phyloP scores from a whole-genome alignment of 1,140 invertebrate species.

The Vanessa atalanta region DNA sequence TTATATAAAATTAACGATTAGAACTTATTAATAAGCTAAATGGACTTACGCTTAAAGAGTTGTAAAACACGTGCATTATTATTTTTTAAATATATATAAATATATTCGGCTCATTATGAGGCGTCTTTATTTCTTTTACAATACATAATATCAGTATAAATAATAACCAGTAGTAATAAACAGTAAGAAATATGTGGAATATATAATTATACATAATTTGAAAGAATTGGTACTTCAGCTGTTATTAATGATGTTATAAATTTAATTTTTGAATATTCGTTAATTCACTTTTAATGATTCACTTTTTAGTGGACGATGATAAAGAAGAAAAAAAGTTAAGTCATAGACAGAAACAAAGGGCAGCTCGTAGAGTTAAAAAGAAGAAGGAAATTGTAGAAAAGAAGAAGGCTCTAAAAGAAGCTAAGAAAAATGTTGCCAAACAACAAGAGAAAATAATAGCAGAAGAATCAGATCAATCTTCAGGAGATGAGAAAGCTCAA shows the following conservation, averaged over 20 bases:
- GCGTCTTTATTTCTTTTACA: no score
- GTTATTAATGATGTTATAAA: no score
- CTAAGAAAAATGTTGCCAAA: slow-evolving; percentile 70
- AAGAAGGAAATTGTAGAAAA: slow-evolving; percentile 75
- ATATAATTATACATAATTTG: no score
- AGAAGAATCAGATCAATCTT: slow-evolving; percentile 49
- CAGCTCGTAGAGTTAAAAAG: slow-evolving; percentile 83
- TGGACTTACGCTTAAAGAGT: not conserved
- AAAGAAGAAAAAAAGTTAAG: slow-evolving; percentile 82
- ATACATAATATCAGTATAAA: no score
- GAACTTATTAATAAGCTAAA: no score
- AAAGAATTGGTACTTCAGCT: no score
- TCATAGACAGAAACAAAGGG: slow-evolving; percentile 86
- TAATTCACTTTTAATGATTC: no score
- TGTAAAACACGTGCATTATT: not conserved
- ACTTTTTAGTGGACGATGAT: slow-evolving; percentile 66
- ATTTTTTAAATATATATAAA: no score
- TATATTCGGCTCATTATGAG: no score
- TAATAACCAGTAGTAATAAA: no score
- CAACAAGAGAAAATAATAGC: slow-evolving; percentile 52
- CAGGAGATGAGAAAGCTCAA: slow-evolving; percentile 53
- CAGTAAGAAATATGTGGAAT: no score
- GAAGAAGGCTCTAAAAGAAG: slow-evolving; percentile 77
- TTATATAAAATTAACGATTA: no score
- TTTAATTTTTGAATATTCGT: not conserved